Evolutionary conservation across 2,888 invertebrate species (phyloP), one percentile per base, ranked within the genome.

Genomic region (Cephonodes hylas): DNA sequence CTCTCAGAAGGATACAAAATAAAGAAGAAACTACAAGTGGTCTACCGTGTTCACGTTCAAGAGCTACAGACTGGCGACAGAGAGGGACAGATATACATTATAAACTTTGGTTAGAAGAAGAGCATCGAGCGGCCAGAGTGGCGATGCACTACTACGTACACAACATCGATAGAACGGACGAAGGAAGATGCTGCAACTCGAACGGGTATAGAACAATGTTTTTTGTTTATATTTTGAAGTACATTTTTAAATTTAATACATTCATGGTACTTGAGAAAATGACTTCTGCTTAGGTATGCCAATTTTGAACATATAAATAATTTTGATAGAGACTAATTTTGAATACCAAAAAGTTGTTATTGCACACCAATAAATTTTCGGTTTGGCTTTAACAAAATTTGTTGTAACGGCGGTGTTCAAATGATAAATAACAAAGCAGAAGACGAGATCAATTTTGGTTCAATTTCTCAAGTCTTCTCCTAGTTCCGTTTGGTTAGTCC

Each of bases 101-200:
- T 83, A 82, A 86, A 80, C 76, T 73, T 80, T 81, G 81, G 80
- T 84, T 77, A 86, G 86, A 89, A 89, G 86, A 86, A 85, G 88
- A 89, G 85, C 81, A 77, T 79, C 79, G 81, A 80, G 79, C 79
- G 80, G 86, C 86, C 86, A 83, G 79, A 85, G 84, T 80, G 88
- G 88, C 89, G 85, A 91, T 91, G 90, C 88, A 81, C 91, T 91
- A 91, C 91, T 89, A 91, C 91, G 87, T 82, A 83, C 86, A 92
- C 92, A 92, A 92, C 91, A 92, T 88, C 89, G 85, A 91, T 80
- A 85, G 81, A 83, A 84, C 83, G 88, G 88, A 88, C 90, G 86
- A 86, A 89, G 88, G 82, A 80, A 73, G 68, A 81, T 82, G 84
- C 86, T 85, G 86, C 86, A 77, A 84, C 85, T 84, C 80, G 88